Evolutionary conservation across 2,797 vertebrate species (phyloP).

Genomic region (Remorina albescens): DNA sequence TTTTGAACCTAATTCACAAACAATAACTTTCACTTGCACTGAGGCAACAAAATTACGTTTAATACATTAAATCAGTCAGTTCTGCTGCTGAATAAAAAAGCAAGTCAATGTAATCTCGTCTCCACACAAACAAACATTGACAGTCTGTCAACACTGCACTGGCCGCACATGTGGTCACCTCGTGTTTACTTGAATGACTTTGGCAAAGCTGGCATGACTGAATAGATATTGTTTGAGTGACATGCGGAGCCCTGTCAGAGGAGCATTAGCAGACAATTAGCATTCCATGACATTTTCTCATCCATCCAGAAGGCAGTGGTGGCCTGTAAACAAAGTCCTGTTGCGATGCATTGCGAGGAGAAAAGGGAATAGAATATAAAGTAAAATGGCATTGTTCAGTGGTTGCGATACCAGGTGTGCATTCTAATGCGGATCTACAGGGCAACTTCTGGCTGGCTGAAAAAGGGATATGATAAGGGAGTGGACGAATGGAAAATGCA

Average conservation of each 20-base stretch:
- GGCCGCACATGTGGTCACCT: constrained; percentile 22
- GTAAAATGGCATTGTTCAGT: constrained; percentile 78
- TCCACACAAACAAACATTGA: constrained; percentile 46
- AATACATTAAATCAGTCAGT: constrained; percentile 24
- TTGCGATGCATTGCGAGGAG: constrained; percentile 67
- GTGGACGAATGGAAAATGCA: constrained; percentile 66
- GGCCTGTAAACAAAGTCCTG: constrained; percentile 79
- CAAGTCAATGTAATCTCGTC: constrained; percentile 17
- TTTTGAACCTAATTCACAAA: constrained; percentile 36
- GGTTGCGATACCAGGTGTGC: constrained; percentile 71
- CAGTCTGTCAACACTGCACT: constrained; percentile 23
- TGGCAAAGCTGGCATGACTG: constrained; percentile 60
- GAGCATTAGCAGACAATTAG: constrained; percentile 79
- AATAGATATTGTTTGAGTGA: constrained; percentile 77
- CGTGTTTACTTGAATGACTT: constrained; percentile 57
- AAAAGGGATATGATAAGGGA: constrained; percentile 75
- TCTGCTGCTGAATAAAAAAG: constrained; percentile 11
- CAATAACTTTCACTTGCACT: constrained; percentile 24
- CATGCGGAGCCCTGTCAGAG: constrained; percentile 57
- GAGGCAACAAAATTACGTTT: constrained; percentile 4
- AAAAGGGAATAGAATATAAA: constrained; percentile 75
- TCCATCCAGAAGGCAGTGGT: constrained; percentile 67
- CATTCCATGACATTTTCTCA: constrained; percentile 85
- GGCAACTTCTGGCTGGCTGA: constrained; percentile 71
- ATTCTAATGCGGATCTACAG: constrained; percentile 78